phyloP scores from a whole-genome alignment of 2,888 invertebrate genomes.

The Metallyticus violacea region DNA sequence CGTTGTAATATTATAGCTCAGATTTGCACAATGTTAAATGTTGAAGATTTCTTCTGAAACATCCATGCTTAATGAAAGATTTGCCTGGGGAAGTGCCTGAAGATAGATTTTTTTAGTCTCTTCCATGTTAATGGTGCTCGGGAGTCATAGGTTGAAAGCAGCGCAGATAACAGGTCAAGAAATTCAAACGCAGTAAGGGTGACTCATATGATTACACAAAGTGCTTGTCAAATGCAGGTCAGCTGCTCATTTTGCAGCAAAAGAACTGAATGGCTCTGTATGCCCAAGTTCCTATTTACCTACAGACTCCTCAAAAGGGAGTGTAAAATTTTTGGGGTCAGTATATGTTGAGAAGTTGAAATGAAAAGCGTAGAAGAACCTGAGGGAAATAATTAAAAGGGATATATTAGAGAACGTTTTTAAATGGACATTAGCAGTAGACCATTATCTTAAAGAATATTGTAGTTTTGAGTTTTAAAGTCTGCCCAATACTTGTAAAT shows the following conservation, averaged over 20 bases:
- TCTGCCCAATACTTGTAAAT: background rate
- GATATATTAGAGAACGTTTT: slow-evolving; percentile 47
- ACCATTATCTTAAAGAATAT: background rate
- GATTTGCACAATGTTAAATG: no score
- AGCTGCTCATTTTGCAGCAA: background rate
- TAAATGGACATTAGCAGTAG: slow-evolving; percentile 38
- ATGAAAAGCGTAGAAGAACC: background rate
- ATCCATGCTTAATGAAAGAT: background rate
- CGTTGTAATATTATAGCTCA: no score
- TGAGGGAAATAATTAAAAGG: background rate
- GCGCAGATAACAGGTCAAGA: background rate
- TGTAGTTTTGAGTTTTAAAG: background rate
- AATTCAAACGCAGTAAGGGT: background rate
- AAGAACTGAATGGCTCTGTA: background rate
- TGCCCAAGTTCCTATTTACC: background rate
- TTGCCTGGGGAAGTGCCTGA: background rate
- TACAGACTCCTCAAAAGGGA: background rate
- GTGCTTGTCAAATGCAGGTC: background rate
- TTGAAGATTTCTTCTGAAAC: background rate
- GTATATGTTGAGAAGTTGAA: background rate
- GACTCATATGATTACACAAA: background rate
- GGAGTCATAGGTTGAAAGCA: background rate
- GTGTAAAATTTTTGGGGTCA: background rate
- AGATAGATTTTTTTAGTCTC: background rate
- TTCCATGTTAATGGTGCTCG: background rate